Evolutionary conservation across 2,888 invertebrate genomes (phyloP), one percentile per base, ranked within the genome.

Genomic region (Amblyjoppa fuscipennis): DNA sequence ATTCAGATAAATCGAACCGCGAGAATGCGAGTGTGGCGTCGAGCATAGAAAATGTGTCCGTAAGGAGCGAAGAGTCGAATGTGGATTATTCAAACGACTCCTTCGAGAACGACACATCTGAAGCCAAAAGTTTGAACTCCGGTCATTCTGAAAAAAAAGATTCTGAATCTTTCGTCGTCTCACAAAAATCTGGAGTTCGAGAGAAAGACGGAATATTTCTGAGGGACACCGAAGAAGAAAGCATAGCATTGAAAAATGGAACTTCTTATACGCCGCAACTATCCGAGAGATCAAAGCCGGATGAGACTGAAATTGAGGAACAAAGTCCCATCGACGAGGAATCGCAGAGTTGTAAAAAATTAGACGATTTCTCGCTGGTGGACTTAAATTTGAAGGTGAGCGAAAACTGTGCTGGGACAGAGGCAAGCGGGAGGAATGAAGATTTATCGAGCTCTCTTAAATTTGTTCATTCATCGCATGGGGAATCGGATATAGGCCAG

Each of bases 71-170:
- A 20, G 49, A 78, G 9, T 77, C 13, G 16, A 51, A 73, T 3
- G 31, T 45, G 20, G 66, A 77, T 64, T 86, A 87, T 53, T 87
- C 87, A 9, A 45, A 86, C n/a, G 87, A 87, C 41, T 85, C 86
- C 1, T 88, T 89, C 16, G 84, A 88, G 20, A 83, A 74, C 28
- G 45, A 69, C 73, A 73, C 77, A 5, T 77, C 79, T 0, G 70
- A 73, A 31, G 56, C 59, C 6, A 31, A 77, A 70, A 79, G 59
- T 28, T 59, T 49, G 4, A 81, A 31, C n/a, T 66, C 75, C 7
- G 49, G 0, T 53, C 31, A 31, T 13, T 75, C 75, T 3, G n/a
- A 13, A 9, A 56, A 25, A 7, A 31, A 78, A 16, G 11, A 75
- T 59, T 25, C 61, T 0, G 34, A 64, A 4, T 45, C 25, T 0